Evolutionary conservation across 2,797 vertebrate genomes (phyloP).

Genomic region (Sebastes nivosus): DNA sequence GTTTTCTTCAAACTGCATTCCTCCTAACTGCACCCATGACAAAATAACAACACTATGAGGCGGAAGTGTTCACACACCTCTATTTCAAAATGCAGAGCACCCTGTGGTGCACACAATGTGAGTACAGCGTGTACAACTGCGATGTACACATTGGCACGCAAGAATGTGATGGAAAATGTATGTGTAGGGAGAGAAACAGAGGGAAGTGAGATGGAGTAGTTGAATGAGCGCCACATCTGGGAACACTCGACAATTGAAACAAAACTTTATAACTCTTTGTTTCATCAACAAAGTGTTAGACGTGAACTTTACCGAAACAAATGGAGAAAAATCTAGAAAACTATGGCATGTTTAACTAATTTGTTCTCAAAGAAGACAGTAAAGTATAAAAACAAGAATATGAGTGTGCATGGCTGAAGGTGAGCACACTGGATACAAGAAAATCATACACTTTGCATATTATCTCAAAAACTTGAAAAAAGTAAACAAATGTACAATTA

Average conservation of each 20-base stretch:
- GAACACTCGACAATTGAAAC: background rate
- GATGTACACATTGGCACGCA: background rate
- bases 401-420: background rate
- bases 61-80: too few species aligned
- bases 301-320: background rate
- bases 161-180: background rate
- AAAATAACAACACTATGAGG: background rate
- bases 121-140: background rate
- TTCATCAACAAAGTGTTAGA: background rate
- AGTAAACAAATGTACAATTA: background rate
- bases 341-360: background rate
- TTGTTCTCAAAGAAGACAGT: background rate
- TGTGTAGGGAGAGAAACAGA: background rate
- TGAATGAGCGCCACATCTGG: slow-evolving; percentile 9
- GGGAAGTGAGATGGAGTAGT: background rate
- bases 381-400: background rate
- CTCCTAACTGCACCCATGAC: background rate
- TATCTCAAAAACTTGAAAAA: background rate
- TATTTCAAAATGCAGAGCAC: too few species aligned
- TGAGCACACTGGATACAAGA: background rate
- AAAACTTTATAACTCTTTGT: background rate
- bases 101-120: background rate
- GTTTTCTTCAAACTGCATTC: background rate
- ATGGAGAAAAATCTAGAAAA: background rate
- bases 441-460: background rate